phyloP scores from a whole-genome alignment of 2,888 invertebrate genomes.

The Cephus spinipes region DNA sequence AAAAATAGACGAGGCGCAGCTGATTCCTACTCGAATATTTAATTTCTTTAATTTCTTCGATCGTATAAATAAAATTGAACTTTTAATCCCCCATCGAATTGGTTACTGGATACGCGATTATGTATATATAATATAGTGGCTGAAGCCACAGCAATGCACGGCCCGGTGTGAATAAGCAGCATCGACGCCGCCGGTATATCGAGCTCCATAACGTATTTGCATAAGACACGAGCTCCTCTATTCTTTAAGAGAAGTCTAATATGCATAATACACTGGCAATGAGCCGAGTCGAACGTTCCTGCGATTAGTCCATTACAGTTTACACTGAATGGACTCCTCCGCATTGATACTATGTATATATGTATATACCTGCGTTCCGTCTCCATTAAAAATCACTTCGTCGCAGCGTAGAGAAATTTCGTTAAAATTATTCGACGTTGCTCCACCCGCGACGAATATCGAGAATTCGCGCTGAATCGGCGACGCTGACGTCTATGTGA shows the following conservation, averaged over 20 bases:
- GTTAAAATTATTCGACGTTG: not conserved
- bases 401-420: not conserved
- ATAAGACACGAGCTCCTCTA: slow-evolving; percentile 43
- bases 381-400: not conserved
- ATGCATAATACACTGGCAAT: slow-evolving; percentile 21
- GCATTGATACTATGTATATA: not conserved
- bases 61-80: not conserved
- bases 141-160: slow-evolving; percentile 29
- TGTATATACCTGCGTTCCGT: not conserved
- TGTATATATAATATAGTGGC: not conserved
- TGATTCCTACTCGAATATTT: not conserved
- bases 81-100: not conserved
- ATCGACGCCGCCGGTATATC: not conserved
- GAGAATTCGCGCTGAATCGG: not conserved
- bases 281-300: slow-evolving; percentile 12
- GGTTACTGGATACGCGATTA: not conserved
- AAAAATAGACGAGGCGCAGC: too few species aligned
- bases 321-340: not conserved
- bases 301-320: slow-evolving; percentile 23
- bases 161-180: slow-evolving; percentile 23
- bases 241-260: slow-evolving; percentile 28
- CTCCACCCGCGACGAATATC: not conserved
- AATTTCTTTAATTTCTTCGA: not conserved
- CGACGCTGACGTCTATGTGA: not conserved
- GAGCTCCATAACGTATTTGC: slow-evolving; percentile 35